Evolutionary conservation across 2,797 vertebrate species (phyloP).

Genomic region (Capromys pilorides): DNA sequence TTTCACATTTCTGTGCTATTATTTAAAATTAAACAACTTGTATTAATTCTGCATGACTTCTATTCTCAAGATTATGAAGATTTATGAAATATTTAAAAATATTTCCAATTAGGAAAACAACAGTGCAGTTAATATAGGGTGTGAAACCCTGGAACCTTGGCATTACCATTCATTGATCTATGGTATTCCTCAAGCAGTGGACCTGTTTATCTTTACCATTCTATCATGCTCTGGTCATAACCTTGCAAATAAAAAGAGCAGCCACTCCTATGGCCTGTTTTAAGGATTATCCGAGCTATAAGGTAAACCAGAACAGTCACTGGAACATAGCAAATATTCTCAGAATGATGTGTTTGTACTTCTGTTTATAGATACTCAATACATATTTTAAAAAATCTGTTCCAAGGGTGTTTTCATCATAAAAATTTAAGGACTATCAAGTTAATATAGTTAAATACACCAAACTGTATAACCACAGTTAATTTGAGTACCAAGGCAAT

Average conservation of each 20-base stretch:
- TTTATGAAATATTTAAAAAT: not conserved
- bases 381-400: not conserved
- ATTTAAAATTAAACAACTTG: not conserved
- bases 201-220: not conserved
- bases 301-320: not conserved
- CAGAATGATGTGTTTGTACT: not conserved
- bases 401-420: not conserved
- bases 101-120: not conserved
- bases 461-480: not conserved
- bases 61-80: not conserved
- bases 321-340: not conserved
- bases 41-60: not conserved
- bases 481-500: not conserved
- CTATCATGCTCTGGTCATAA: not conserved
- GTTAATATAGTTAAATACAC: not conserved
- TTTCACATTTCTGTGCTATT: not conserved
- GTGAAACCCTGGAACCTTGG: not conserved
- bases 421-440: not conserved
- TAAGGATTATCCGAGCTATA: not conserved
- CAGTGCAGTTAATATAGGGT: accelerated
- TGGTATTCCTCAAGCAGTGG: not conserved
- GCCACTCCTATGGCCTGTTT: not conserved
- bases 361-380: not conserved
- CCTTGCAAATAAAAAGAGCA: not conserved
- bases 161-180: accelerated